A percentile compares a stretch with the other conserved stretches of the same genome.
These are phyloP conservation scores for Alviniconcha strummeri DNA, from an alignment of 2,888 invertebrate genomes.

Conservation along the genomic window DNA sequence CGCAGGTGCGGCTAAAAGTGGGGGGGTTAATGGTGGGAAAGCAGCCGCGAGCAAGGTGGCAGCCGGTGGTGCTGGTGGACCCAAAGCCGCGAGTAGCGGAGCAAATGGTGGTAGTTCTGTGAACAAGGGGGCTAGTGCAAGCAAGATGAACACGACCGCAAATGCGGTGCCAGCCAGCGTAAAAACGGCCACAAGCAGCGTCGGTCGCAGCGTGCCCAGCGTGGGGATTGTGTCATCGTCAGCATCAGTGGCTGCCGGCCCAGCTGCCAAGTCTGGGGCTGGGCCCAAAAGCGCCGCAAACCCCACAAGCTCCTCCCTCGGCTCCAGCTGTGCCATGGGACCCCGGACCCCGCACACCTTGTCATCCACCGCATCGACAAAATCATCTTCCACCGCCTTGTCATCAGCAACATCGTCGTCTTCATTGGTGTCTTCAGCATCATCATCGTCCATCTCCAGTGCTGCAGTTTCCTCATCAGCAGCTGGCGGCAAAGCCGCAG, in stretches of 20 bases:
- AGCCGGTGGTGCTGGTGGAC: conserved; percentile 18
- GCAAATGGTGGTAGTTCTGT: conserved; percentile 18
- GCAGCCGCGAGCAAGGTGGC: no score
- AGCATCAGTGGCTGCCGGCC: background rate
- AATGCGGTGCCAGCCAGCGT: background rate
- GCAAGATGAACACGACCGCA: background rate
- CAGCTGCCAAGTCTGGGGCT: background rate
- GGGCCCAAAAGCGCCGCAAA: background rate
- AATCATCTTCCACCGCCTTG: background rate
- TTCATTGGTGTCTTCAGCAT: background rate
- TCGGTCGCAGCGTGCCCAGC: background rate
- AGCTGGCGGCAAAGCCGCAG: conserved; percentile 30
- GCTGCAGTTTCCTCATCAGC: conserved; percentile 30
- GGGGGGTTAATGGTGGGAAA: background rate
- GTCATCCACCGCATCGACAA: conserved; percentile 20
- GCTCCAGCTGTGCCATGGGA: no score
- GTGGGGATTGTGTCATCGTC: background rate
- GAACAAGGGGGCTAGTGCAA: conserved; percentile 16
- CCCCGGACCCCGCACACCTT: background rate
- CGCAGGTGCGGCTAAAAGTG: conserved; percentile 2
- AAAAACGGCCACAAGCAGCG: background rate
- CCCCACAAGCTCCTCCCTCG: no score
- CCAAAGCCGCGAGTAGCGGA: background rate
- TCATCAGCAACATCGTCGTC: conserved; percentile 29
- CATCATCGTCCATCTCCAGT: conserved; percentile 15